Evolutionary conservation across 2,888 invertebrate species (phyloP), one percentile per base, ranked within the genome.

Genomic region (Mythimna lalbum): DNA sequence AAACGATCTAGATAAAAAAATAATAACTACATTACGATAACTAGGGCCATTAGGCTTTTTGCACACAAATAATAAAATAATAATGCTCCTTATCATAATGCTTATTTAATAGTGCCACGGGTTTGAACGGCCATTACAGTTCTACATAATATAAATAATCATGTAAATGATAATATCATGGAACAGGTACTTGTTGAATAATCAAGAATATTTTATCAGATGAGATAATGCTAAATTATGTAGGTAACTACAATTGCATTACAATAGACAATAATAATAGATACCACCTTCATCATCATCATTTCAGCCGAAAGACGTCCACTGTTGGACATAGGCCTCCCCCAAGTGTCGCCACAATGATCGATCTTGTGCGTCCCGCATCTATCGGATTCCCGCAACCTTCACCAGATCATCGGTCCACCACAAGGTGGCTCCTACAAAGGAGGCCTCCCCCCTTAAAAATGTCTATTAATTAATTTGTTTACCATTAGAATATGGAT

Each of bases 31-130:
- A 69, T 68, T 71, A 57, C 55, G 21, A 67, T 31, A 65, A 78
- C 60, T 19, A n/a, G 19, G 56, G 10, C 6, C 62, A 77, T 81
- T 81, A 52, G 49, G 27, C 12, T 67, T 75, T 66, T 65, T 47
- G 31, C 66, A 47, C 23, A 64, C 21, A 62, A 68, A 75, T 53
- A 70, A 63, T 57, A 55, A 55, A 59, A 63, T 59, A 23, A 57
- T 55, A 66, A 55, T 31, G 36, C 21, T 61, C 27, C 31, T 23
- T 63, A 76, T 43, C 57, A 49, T 80, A 81, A 80, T 80, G 68
- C 23, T 66, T 82, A 68, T 81, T 66, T 81, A 81, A 82, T 81
- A n/a, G 69, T 31, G 31, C 49, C 19, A 19, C 21, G 14, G 19
- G 17, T 47, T 17, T 27, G 49, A 57, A 63, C 63, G 27, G 19